Evolutionary conservation across 2,888 invertebrate species (phyloP).

Genomic region (Prosopocoilus inquinatus): DNA sequence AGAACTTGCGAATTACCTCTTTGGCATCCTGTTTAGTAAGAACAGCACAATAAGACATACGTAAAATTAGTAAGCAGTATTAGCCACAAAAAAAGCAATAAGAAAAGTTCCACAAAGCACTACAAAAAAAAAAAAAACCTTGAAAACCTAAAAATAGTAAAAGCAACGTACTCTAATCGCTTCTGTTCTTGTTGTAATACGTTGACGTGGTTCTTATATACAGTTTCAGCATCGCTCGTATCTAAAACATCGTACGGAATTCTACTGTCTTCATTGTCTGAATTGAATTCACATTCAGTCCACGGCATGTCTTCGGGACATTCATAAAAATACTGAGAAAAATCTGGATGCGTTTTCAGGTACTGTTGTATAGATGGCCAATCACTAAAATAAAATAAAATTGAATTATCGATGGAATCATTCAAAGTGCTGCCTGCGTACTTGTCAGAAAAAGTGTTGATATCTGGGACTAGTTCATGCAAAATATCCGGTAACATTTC

Average conservation of each 20-base stretch:
- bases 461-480: conserved; percentile 76
- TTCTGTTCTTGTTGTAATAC: conserved; percentile 90
- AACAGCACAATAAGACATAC: conserved; percentile 16
- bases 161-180: conserved; percentile 77
- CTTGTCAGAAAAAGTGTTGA: conserved; percentile 65
- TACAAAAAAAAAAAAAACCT: conserved; percentile 8
- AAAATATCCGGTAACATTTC: conserved; percentile 74
- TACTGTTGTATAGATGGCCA: conserved; percentile 87
- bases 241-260: conserved; percentile 92
- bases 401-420: background rate
- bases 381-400: conserved; percentile 59
- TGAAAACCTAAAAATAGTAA: conserved; percentile 18
- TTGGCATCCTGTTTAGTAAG: conserved; percentile 33
- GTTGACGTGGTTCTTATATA: conserved; percentile 88
- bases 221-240: conserved; percentile 86
- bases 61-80: conserved; percentile 18
- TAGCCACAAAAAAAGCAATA: conserved; percentile 18
- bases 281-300: conserved; percentile 71
- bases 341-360: conserved; percentile 88
- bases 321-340: conserved; percentile 88
- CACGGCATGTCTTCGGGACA: conserved; percentile 74
- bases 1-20: conserved; percentile 26
- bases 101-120: conserved; percentile 5
- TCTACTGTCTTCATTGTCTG: conserved; percentile 64
- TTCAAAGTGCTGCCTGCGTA: conserved; percentile 30